These are phyloP conservation scores for Dorcus hopei DNA, from an alignment of 2,888 invertebrate genomes.

Conservation along the genomic window DNA sequence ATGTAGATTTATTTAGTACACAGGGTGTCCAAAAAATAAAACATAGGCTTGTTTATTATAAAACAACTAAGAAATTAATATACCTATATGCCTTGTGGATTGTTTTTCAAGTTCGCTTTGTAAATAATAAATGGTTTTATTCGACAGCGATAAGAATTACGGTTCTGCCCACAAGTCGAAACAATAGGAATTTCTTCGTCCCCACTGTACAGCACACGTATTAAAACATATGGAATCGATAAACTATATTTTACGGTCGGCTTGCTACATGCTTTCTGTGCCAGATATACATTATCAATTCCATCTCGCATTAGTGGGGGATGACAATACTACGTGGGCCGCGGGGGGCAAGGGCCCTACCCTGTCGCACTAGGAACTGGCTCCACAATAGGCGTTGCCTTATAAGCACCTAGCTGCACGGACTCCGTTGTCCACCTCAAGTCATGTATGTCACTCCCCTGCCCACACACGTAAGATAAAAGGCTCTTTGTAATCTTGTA, in stretches of 20 bases:
- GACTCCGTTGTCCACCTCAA: constrained; percentile 11
- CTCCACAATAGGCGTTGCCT: constrained; percentile 26
- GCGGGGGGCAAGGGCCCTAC: constrained; percentile 23
- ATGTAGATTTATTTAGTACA: no score
- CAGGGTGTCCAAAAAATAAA: no score
- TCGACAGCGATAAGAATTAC: no score
- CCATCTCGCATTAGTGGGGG: constrained; percentile 16
- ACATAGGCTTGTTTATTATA: no score
- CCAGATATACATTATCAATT: constrained; percentile 17
- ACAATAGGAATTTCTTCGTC: not conserved
- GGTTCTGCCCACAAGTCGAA: not conserved
- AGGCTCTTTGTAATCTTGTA: constrained; percentile 21
- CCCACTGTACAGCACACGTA: not conserved
- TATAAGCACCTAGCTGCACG: constrained; percentile 22
- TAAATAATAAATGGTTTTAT: no score
- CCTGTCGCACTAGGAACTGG: constrained; percentile 23
- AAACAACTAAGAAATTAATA: no score
- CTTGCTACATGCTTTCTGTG: constrained; percentile 15
- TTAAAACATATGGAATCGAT: constrained; percentile 6
- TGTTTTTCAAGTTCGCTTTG: no score
- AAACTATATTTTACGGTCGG: constrained; percentile 15
- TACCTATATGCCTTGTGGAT: no score
- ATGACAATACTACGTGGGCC: constrained; percentile 21
- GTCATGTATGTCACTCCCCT: constrained; percentile 11
- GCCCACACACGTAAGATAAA: constrained; percentile 23